phyloP scores from a whole-genome alignment of 2,888 invertebrate genomes.

The Barypeithes pellucidus region DNA sequence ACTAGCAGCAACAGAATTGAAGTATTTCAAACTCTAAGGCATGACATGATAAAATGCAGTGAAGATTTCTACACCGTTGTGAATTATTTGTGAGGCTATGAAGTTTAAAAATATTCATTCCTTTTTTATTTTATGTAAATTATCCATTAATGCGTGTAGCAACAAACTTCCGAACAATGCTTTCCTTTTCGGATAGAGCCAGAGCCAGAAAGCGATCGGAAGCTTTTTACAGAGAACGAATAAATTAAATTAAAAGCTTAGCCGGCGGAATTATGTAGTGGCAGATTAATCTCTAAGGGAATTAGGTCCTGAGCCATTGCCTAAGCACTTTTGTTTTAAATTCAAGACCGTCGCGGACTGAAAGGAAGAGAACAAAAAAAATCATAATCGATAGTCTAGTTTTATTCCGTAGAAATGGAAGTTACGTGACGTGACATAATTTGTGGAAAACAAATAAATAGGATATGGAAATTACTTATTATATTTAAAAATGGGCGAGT shows the following conservation, averaged over 20 bases:
- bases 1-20: no score
- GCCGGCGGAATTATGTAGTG: conserved; percentile 13
- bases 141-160: background rate
- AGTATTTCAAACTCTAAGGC: no score
- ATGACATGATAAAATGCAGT: no score
- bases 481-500: no score
- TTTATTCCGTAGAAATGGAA: no score
- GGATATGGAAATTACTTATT: no score
- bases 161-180: background rate
- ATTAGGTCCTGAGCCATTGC: conserved; percentile 6
- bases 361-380: background rate
- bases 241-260: conserved; percentile 19
- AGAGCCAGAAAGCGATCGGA: conserved; percentile 2
- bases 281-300: conserved; percentile 3
- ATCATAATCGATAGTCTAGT: background rate
- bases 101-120: no score
- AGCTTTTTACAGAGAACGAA: conserved; percentile 5
- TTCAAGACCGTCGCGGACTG: background rate
- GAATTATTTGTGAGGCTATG: no score
- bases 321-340: conserved; percentile 3
- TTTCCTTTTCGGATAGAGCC: background rate
- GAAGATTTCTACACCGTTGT: no score
- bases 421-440: no score
- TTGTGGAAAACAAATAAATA: no score
- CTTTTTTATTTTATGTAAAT: background rate